Base-by-base conservation (phyloP, 2,797 vertebrate genomes). In the Sebastes glaucus region DNA sequence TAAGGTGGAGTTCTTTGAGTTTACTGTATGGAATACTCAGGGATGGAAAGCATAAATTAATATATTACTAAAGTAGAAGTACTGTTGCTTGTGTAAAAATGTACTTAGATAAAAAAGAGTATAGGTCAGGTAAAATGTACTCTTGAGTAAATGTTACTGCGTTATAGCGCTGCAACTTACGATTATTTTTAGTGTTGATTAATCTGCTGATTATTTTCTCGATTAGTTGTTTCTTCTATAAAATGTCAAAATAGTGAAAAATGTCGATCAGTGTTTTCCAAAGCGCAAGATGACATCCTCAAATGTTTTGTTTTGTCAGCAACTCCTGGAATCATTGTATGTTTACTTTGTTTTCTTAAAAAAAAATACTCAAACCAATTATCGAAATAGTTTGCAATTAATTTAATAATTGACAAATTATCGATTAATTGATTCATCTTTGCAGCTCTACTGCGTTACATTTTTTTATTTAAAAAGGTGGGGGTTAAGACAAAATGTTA, bases 351-450 rank as follows among this genome's bases (percentile, higher is more conserved):
- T 46, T 46, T 46, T 46, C 42, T 46, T 46, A 14, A 42, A 46
- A 30, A 30, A 46, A 46, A 2, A 46, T 46, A 46, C 42, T 46
- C 42, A 20, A 46, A 46, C 16, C 42, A 0, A 46, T 46, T 46
- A 46, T 46, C 16, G 1, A 46, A 46, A 46, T 46, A 46, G 42
- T 46, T 46, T 18, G 16, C 16, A 46, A 0, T 0, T 46, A 46
- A 46, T 46, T 46, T 18, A 18, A 46, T 46, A 46, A 4, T 46
- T 46, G 0, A 46, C 3, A 7, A 46, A 16, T 46, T 30, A 30
- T 23, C 2, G 23, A 27, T 27, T 13, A 38, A 38, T 46, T 18
- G 0, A 46, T 0, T 18, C 18, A 18, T 8, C 7, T 0, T 20
- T 46, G 42, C 42, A 2, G 42, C n/a, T 55, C 23, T 20, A 5